A percentile compares a stretch with the other conserved stretches of the same genome.
Evolutionary conservation across 2,888 invertebrate species (phyloP).

Genomic region (Altica lythri): DNA sequence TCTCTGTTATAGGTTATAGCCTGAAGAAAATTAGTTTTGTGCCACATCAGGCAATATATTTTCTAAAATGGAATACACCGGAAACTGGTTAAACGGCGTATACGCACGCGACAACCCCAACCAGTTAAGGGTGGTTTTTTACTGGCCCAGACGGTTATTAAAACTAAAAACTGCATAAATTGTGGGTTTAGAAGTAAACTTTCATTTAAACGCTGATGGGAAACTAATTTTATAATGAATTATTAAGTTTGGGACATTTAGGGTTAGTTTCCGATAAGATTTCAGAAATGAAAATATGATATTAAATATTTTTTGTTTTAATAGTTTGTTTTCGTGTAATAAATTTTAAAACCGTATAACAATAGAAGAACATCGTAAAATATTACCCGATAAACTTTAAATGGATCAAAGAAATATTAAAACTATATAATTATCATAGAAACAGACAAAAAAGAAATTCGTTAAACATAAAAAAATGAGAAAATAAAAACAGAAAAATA

Average conservation of each 20-base stretch:
- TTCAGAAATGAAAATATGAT: background rate
- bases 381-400: too few relatives aligned
- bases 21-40: slow-evolving; percentile 33
- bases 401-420: too few relatives aligned
- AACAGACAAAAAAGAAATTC: too few relatives aligned
- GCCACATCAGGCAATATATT: slow-evolving; percentile 38
- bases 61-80: slow-evolving; percentile 43
- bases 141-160: slow-evolving; percentile 32
- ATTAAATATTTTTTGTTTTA: too few relatives aligned
- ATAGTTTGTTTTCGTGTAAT: too few relatives aligned
- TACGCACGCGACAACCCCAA: slow-evolving; percentile 48
- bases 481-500: too few relatives aligned
- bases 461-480: too few relatives aligned
- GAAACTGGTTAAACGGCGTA: slow-evolving; percentile 42
- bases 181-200: slow-evolving; percentile 30
- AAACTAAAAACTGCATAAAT: slow-evolving; percentile 30
- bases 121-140: slow-evolving; percentile 39
- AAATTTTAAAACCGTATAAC: too few relatives aligned
- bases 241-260: background rate
- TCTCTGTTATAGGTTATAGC: slow-evolving; percentile 6
- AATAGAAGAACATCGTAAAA: too few relatives aligned
- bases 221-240: slow-evolving; percentile 10
- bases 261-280: background rate
- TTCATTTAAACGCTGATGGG: slow-evolving; percentile 24
- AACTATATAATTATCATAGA: too few relatives aligned